A percentile compares a stretch with the other conserved stretches of the same genome.
phyloP scores from a whole-genome alignment of 2,888 invertebrate species.

The Celastrina argiolus region DNA sequence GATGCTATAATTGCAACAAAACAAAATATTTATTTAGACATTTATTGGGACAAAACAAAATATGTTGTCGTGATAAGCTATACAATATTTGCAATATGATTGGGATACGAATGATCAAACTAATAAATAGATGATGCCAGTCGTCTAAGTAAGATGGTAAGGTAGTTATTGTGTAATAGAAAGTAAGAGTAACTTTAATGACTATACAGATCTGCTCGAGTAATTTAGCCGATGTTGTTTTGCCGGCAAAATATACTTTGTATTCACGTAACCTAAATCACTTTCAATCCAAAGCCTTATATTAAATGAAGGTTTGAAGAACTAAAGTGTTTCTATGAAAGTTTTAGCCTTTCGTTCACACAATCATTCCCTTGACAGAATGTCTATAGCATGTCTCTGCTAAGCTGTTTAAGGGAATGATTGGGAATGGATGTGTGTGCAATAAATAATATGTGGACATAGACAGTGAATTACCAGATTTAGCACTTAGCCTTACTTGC shows the following conservation, averaged over 20 bases:
- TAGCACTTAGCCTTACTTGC: background rate
- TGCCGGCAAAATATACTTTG: background rate
- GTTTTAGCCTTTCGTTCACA: no score
- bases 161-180: constrained; percentile 19
- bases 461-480: background rate
- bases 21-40: background rate
- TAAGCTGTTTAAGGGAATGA: background rate
- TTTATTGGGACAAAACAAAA: background rate
- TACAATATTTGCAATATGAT: background rate
- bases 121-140: background rate
- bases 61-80: background rate
- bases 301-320: background rate
- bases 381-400: no score
- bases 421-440: background rate
- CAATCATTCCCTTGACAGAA: no score
- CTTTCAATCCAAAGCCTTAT: background rate
- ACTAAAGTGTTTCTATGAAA: no score
- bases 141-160: background rate
- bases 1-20: background rate
- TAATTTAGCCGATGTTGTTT: background rate
- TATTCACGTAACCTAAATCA: background rate
- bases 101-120: background rate
- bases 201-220: constrained; percentile 4
- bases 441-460: background rate
- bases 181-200: constrained; percentile 18